These are phyloP conservation scores for Aurelia aurita DNA, from an alignment of 30 jellyfish, hydroid and myxozoan species.

Conservation along the genomic window DNA sequence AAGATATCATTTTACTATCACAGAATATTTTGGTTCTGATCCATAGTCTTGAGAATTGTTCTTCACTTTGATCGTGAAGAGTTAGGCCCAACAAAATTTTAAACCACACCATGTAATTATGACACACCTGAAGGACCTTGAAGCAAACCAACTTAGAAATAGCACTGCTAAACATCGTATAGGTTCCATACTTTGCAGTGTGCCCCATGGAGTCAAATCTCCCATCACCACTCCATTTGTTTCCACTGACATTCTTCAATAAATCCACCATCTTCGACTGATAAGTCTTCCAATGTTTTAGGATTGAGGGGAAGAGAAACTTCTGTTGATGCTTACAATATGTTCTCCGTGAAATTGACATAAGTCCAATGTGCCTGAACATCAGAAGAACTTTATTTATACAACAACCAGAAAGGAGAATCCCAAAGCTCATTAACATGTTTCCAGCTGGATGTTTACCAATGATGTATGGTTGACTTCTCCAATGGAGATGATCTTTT, in stretches of 20 bases:
- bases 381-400: constrained; percentile 18
- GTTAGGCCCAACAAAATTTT: no score
- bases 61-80: no score
- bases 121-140: no score
- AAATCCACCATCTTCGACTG: background rate
- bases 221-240: constrained; percentile 24
- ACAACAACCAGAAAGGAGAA: constrained; percentile 7
- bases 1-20: no score
- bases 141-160: background rate
- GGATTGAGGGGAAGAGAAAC: no score
- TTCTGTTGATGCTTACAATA: background rate
- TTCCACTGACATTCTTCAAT: background rate
- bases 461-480: constrained; percentile 19
- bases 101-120: no score
- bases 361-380: constrained; percentile 37
- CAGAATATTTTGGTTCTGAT: no score
- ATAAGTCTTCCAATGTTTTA: background rate
- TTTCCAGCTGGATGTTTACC: constrained; percentile 40
- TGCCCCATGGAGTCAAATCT: constrained; percentile 27
- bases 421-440: constrained; percentile 24
- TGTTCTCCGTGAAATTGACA: background rate
- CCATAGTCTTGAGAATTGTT: no score
- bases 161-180: constrained; percentile 5
- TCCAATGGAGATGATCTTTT: background rate
- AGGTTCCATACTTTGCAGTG: constrained; percentile 10